Conservation (phyloP, 2,888 invertebrate species). For the Gandaritis pyraliata region DNA sequence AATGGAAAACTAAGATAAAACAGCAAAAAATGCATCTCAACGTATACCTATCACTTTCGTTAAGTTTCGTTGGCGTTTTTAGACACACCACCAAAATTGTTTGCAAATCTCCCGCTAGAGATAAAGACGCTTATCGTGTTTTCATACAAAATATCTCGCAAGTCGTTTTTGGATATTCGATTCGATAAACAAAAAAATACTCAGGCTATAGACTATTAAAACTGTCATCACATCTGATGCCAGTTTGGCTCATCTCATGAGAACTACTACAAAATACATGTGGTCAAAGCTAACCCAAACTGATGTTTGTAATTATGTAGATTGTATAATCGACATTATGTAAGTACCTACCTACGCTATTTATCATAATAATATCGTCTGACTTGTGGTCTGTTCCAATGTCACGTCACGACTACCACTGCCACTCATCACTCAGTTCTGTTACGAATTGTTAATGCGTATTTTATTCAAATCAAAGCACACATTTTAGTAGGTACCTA, state of each 20-base stretch:
- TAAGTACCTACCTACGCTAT: not conserved
- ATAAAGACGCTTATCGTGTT: too few relatives aligned
- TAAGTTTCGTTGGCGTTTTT: too few relatives aligned
- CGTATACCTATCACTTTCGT: constrained; percentile 1
- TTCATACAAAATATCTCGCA: too few relatives aligned
- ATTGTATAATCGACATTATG: not conserved
- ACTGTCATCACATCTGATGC: too few relatives aligned
- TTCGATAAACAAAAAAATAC: too few relatives aligned
- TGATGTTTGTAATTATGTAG: not conserved
- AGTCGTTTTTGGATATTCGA: too few relatives aligned
- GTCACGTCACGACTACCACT: not conserved
- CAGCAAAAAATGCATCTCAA: not conserved
- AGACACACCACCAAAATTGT: too few relatives aligned
- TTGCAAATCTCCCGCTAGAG: too few relatives aligned
- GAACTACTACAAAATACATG: not conserved
- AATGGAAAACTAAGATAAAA: constrained; percentile 8
- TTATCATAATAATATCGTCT: not conserved
- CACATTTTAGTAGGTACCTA: not conserved
- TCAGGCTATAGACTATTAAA: too few relatives aligned
- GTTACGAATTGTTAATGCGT: not conserved
- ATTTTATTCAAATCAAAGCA: not conserved
- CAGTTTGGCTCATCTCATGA: not conserved
- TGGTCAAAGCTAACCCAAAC: constrained; percentile 1
- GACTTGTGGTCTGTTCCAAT: constrained; percentile 7
- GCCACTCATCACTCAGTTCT: too few relatives aligned